Evolutionary conservation across 2,113 vertebrate genomes (phyloP).

Genomic region (Stegastes partitus): DNA sequence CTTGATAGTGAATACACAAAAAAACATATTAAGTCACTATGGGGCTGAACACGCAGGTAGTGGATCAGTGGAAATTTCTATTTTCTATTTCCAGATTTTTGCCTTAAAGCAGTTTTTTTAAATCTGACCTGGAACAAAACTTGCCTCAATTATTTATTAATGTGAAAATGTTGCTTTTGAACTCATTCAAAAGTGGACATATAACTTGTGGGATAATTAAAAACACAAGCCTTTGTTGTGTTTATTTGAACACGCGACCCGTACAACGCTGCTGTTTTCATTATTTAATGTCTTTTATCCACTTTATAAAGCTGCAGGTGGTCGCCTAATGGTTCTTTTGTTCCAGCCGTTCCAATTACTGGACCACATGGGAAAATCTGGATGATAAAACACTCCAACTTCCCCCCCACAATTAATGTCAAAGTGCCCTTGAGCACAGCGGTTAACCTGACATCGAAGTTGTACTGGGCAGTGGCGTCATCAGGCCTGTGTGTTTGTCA

Average conservation of each 20-base stretch:
- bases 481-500: background rate
- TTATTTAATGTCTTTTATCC: slow-evolving; percentile 52
- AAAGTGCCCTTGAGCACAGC: slow-evolving; percentile 76
- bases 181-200: slow-evolving; percentile 11
- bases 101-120: background rate
- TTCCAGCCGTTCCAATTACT: slow-evolving; percentile 66
- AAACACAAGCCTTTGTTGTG: slow-evolving; percentile 32
- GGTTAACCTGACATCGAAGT: slow-evolving; percentile 57
- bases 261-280: slow-evolving; percentile 45
- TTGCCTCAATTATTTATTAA: background rate
- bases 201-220: slow-evolving; percentile 20
- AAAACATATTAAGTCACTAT: background rate
- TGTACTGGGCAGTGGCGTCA: slow-evolving; percentile 47
- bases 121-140: background rate
- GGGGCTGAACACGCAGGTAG: background rate
- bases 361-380: slow-evolving; percentile 63
- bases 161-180: slow-evolving; percentile 22
- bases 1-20: background rate
- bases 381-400: slow-evolving; percentile 68
- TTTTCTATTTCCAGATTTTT: background rate
- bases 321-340: slow-evolving; percentile 68
- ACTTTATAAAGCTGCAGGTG: slow-evolving; percentile 68
- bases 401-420: slow-evolving; percentile 62
- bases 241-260: slow-evolving; percentile 32
- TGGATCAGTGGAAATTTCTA: background rate